Conservation (phyloP, 2,797 vertebrate species). For the Garrulus glandarius region DNA sequence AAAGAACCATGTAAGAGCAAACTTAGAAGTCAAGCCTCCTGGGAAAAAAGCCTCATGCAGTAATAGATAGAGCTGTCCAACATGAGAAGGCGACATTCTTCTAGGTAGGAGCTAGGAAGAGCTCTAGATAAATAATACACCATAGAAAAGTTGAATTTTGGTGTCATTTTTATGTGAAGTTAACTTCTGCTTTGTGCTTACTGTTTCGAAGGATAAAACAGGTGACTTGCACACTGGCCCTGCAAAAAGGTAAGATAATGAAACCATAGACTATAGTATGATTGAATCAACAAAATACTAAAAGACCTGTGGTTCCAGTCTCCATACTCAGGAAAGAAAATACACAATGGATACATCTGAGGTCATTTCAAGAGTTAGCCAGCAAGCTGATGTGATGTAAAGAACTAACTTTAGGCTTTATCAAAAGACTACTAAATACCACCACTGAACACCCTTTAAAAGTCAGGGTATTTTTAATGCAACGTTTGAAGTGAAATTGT, state of each 20-base stretch:
- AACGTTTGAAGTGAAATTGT: background rate
- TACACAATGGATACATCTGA: background rate
- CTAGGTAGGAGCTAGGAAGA: background rate
- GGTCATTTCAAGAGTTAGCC: background rate
- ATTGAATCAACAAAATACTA: background rate
- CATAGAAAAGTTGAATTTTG: background rate
- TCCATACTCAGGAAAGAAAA: background rate
- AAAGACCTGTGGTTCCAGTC: background rate
- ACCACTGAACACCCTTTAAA: background rate
- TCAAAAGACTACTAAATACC: background rate
- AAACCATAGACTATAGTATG: background rate
- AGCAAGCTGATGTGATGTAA: background rate
- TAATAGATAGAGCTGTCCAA: background rate
- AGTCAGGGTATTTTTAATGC: background rate
- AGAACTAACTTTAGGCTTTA: background rate
- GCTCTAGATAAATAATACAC: background rate
- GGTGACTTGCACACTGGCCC: no score
- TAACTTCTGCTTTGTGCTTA: background rate
- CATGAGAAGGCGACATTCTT: background rate
- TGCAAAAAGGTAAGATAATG: background rate
- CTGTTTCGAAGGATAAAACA: background rate
- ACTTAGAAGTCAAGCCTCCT: background rate
- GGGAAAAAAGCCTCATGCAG: background rate
- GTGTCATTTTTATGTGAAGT: background rate
- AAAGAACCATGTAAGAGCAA: background rate